Evolutionary conservation across 2,888 invertebrate genomes (phyloP).

Genomic region (Amblyteles armatorius): DNA sequence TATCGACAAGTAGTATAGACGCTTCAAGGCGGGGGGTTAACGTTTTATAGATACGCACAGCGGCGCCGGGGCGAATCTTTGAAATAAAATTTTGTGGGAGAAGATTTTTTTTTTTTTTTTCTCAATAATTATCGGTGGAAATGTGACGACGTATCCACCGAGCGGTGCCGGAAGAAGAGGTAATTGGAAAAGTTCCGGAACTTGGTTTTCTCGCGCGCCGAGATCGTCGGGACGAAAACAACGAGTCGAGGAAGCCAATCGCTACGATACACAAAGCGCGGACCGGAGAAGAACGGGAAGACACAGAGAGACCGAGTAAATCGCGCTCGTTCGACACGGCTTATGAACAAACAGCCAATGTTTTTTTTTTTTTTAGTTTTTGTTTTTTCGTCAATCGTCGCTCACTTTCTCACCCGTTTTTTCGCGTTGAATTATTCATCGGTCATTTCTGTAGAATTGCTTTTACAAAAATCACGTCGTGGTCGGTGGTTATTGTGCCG

Average conservation of each 20-base stretch:
- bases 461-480: slow-evolving; percentile 56
- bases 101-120: not conserved
- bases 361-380: slow-evolving; percentile 29
- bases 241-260: not conserved
- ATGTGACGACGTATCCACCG: not conserved
- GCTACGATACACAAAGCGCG: slow-evolving; percentile 9
- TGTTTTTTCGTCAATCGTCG: slow-evolving; percentile 17
- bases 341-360: slow-evolving; percentile 66
- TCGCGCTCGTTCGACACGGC: slow-evolving; percentile 53
- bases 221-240: not conserved
- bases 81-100: not conserved
- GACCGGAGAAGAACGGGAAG: not conserved
- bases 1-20: slow-evolving; percentile 41
- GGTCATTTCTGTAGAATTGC: slow-evolving; percentile 55
- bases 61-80: not conserved
- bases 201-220: not conserved
- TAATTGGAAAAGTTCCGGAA: not conserved
- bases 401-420: slow-evolving; percentile 27
- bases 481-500: slow-evolving; percentile 4
- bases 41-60: not conserved
- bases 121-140: not conserved
- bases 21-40: not conserved
- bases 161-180: not conserved
- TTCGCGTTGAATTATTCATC: slow-evolving; percentile 61
- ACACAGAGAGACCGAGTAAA: slow-evolving; percentile 18